Conservation (phyloP, 1,140 invertebrate genomes). For the Pectinophora gossypiella region DNA sequence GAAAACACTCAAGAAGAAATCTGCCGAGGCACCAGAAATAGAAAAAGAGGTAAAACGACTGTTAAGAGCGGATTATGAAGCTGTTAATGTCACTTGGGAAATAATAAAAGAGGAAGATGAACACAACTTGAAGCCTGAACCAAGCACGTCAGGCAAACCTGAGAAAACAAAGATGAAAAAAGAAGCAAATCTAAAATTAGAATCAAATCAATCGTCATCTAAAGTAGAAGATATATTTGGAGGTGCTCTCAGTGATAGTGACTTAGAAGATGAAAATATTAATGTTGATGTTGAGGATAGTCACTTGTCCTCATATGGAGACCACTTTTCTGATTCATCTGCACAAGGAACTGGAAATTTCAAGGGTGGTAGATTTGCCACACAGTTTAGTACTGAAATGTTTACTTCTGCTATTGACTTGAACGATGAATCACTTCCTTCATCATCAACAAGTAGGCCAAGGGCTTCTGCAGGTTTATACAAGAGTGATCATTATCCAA, state of each 20-base stretch:
- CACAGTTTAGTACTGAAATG: slow-evolving; percentile 20
- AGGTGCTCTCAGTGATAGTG: slow-evolving; percentile 89
- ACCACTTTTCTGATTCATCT: slow-evolving; percentile 82
- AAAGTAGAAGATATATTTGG: slow-evolving; percentile 88
- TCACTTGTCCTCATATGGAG: slow-evolving; percentile 84
- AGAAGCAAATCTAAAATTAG: slow-evolving; percentile 54
- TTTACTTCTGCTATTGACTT: slow-evolving; percentile 37
- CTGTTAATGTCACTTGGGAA: slow-evolving; percentile 93
- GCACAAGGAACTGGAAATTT: slow-evolving; percentile 4
- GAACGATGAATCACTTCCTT: slow-evolving; percentile 42
- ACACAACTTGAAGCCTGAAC: slow-evolving; percentile 70
- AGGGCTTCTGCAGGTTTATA: neutral
- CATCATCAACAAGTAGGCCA: neutral
- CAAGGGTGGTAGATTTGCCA: slow-evolving; percentile 6
- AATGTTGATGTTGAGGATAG: slow-evolving; percentile 89
- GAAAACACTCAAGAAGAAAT: slow-evolving; percentile 97
- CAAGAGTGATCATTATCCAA: neutral
- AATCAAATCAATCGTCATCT: slow-evolving; percentile 39
- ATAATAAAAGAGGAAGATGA: slow-evolving; percentile 94
- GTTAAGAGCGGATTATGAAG: slow-evolving; percentile 94
- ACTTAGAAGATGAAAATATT: slow-evolving; percentile 83
- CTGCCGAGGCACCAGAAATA: slow-evolving; percentile 97
- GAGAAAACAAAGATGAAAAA: slow-evolving; percentile 31
- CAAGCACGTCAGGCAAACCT: slow-evolving; percentile 34
- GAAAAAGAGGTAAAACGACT: slow-evolving; percentile 97